Base-by-base conservation (phyloP, 92 coral and sea anemone genomes). In the Micromussa lordhowensis region DNA sequence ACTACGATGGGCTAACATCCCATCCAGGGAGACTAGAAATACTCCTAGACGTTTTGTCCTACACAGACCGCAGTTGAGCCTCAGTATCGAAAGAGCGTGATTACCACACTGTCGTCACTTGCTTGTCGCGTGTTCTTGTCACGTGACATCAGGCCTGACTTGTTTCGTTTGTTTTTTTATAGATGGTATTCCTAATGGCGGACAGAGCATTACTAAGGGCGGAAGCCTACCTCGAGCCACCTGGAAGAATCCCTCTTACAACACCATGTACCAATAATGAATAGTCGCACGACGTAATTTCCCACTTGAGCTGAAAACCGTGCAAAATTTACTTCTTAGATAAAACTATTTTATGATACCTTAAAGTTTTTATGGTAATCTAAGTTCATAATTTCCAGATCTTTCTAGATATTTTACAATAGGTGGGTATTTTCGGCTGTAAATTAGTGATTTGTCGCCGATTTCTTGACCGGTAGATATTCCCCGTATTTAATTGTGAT, bases 151-250 rank as follows among this genome's bases (percentile, higher is more conserved):
- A 40, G 7, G 19, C 4, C 78, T 36, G n/a, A 38, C 29, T 63
- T 35, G 49, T 76, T 51, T 31, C 22, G 24, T 28, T 72, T 75
- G 28, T 36, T 21, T 36, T 21, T 79, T 31, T 87, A 54, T 51
- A 61, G 82, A 91, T 69, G 92, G 85, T 3, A 91, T 91, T 29
- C 94, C 89, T 7, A 91, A 91, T 38, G 94, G 94, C 21, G 94
- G 94, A 70, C 91, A 82, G 57, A 72, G 75, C 3, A 83, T 91
- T 59, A 21, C 92, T 13, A 78, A 78, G 51, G 75, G 82, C 4
- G 83, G 89, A 11, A 86, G 83, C 31, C 44, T 86, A 12, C 89
- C 89, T 3, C 76, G 89, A 0, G 53, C 66, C 22, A 28, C 68
- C 13, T 86, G 89, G 89, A 86, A 86, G 31, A 77, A 48, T 66